phyloP scores from a whole-genome alignment of 2,888 invertebrate species.

The Drosophila atripex region DNA sequence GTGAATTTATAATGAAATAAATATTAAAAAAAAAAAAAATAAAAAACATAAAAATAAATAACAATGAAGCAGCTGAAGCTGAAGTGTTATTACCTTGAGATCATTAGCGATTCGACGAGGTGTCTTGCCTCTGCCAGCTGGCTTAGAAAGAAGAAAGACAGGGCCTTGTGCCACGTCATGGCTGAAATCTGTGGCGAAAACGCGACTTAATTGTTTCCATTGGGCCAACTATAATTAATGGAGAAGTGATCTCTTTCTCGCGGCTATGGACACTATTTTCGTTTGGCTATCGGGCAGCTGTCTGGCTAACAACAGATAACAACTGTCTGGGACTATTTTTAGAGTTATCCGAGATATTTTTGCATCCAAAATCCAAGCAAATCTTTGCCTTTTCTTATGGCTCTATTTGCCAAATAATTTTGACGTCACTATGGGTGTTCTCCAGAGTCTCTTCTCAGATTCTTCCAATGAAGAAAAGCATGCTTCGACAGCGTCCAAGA shows the following conservation, averaged over 20 bases:
- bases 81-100: conserved; percentile 43
- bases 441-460: not conserved
- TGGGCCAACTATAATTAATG: conserved; percentile 64
- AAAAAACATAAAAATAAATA: conserved; percentile 32
- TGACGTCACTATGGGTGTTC: not conserved
- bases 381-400: too few species aligned
- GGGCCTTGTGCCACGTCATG: conserved; percentile 9
- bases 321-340: conserved; percentile 36
- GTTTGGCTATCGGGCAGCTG: conserved; percentile 25
- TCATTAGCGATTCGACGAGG: conserved; percentile 46
- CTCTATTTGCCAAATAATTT: too few species aligned
- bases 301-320: conserved; percentile 39
- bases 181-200: conserved; percentile 33
- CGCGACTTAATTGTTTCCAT: conserved; percentile 76
- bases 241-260: conserved; percentile 18
- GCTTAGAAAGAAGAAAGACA: conserved; percentile 1
- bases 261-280: conserved; percentile 9
- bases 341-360: conserved; percentile 17
- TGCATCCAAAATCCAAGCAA: not conserved
- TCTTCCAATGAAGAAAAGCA: too few species aligned
- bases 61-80: conserved; percentile 42
- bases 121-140: conserved; percentile 17
- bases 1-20: conserved; percentile 46
- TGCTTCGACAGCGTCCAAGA: not conserved
- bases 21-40: conserved; percentile 22